Percentiles rank a stretch among this genome's conserved stretches.
Conservation (phyloP, 1,140 invertebrate species). For the Trypoxylus dichotomus region DNA sequence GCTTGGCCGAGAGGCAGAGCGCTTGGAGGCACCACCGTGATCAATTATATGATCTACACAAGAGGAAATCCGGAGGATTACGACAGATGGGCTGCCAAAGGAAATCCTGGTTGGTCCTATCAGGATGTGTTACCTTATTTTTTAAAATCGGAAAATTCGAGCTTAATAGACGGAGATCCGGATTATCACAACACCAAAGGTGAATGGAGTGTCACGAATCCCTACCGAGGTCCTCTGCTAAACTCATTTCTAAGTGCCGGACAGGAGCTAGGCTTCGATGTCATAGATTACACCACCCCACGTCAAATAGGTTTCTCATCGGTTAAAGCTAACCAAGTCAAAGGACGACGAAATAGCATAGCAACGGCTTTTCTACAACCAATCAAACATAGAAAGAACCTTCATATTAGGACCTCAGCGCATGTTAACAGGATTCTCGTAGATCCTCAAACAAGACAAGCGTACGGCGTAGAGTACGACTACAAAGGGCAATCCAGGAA, state of each 20-base stretch:
- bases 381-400: slow-evolving; percentile 62
- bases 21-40: slow-evolving; percentile 59
- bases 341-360: slow-evolving; percentile 57
- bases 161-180: slow-evolving; percentile 45
- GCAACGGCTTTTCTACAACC: slow-evolving; percentile 63
- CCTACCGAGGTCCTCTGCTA: slow-evolving; percentile 62
- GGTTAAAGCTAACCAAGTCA: slow-evolving; percentile 72
- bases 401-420: slow-evolving; percentile 63
- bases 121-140: slow-evolving; percentile 43
- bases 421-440: slow-evolving; percentile 66
- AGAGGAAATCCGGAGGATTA: slow-evolving; percentile 68
- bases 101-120: slow-evolving; percentile 48
- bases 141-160: slow-evolving; percentile 60
- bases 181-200: slow-evolving; percentile 56
- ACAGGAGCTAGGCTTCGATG: slow-evolving; percentile 68
- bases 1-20: slow-evolving; percentile 64
- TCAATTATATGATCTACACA: slow-evolving; percentile 71
- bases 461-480: slow-evolving; percentile 64
- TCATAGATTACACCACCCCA: slow-evolving; percentile 81
- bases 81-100: slow-evolving; percentile 66
- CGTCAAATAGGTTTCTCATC: slow-evolving; percentile 86
- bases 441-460: slow-evolving; percentile 58
- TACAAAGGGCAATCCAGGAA: slow-evolving; percentile 50
- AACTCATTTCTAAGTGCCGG: slow-evolving; percentile 67
- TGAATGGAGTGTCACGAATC: slow-evolving; percentile 65